phyloP scores from a whole-genome alignment of 1,140 invertebrate species.

The Chymomyza costata region DNA sequence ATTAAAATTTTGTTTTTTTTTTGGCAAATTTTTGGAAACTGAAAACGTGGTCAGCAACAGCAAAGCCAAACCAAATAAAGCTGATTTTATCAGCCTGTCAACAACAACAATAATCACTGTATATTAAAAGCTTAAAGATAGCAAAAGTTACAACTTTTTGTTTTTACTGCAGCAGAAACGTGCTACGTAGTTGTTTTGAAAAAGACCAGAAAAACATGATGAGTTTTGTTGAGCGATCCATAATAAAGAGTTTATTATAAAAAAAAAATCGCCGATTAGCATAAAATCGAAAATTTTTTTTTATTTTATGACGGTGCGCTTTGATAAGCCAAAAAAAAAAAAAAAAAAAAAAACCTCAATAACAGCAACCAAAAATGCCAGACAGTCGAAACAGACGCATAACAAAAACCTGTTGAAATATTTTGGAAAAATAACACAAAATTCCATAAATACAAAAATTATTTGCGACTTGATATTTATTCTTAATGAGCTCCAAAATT shows the following conservation, averaged over 20 bases:
- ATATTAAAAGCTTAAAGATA: too few species aligned
- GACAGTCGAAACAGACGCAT: neutral
- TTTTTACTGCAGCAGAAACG: conserved; percentile 7
- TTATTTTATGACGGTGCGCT: too few species aligned
- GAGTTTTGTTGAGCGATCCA: too few species aligned
- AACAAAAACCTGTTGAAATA: neutral
- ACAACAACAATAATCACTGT: conserved; percentile 30
- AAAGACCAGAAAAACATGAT: conserved; percentile 60
- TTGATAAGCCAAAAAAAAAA: too few species aligned
- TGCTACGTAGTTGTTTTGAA: conserved; percentile 21
- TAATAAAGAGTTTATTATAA: too few species aligned
- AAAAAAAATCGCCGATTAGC: too few species aligned
- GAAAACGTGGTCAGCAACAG: conserved; percentile 35
- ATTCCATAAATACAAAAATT: neutral
- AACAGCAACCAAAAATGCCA: too few species aligned
- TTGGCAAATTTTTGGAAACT: conserved; percentile 27
- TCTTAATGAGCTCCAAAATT: too few species aligned
- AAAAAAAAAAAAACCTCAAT: too few species aligned
- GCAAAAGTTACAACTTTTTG: conserved; percentile 8
- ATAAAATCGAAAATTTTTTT: too few species aligned
- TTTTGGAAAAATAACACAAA: neutral
- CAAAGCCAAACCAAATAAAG: too few species aligned
- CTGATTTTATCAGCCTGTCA: conserved; percentile 26
- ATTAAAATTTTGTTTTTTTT: conserved; percentile 6
- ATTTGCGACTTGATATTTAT: too few species aligned